Evolutionary conservation across 2,888 invertebrate species (phyloP), one percentile per base, ranked within the genome.

Genomic region (Priocnemis perturbator): DNA sequence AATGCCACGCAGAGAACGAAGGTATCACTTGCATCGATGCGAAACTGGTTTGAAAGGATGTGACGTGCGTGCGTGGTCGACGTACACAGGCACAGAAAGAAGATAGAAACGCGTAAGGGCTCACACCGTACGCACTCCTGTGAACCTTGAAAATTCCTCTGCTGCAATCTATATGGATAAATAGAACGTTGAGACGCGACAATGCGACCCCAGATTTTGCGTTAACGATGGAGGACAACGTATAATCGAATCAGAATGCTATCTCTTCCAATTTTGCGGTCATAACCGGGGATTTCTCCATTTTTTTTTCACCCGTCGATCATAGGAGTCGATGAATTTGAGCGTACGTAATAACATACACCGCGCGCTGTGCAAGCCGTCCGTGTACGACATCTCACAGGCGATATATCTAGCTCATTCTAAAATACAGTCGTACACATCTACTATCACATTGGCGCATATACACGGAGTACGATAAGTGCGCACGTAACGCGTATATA

Each of bases 31-130:
- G 78, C 78, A 82, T 86, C 82, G 83, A 80, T 84, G 85, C 85
- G 83, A 86, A 87, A 87, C 86, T 85, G 86, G 87, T 87, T 87
- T 87, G 78, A 81, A 83, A 87, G 87, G 86, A 87, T 86, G 86
- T 86, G 84, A 84, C 85, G 81, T 79, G 81, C 78, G 78, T 67
- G 69, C 75, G 78, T 67, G 69, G 74, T 76, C 37, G 14, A 37
- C 7, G 37, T 37, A 37, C 7, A 37, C 7, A 37, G 37, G 7
- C 3, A 26, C 3, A 26, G 7, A 7, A 7, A 26, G 26, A 9
- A 37, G 37, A 37, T 1, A 37, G 37, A 37, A 1, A 37, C 37
- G 50, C 50, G 1, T 47, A 17, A 70, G 75, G 76, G 72, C 52
- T 65, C 73, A 64, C 23, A 19, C 60, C 57, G 60, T 20, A 19